phyloP scores from a whole-genome alignment of 2,888 invertebrate species.

The Acanthosepion lycidas region DNA sequence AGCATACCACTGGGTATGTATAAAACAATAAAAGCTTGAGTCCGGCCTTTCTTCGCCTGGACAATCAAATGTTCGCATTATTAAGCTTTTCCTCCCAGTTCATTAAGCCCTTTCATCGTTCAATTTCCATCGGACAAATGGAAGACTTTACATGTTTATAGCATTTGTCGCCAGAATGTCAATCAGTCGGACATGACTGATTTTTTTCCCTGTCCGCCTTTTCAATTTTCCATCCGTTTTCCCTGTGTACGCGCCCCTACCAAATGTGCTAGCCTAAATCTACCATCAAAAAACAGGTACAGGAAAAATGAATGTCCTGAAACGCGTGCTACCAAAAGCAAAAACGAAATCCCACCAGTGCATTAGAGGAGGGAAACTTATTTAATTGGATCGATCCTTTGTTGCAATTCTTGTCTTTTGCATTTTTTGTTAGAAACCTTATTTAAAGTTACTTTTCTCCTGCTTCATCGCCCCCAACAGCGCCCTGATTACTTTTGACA shows the following conservation, averaged over 20 bases:
- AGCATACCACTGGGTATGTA: not conserved
- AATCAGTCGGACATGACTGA: no score
- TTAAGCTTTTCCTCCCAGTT: not conserved
- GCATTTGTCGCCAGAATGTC: not conserved
- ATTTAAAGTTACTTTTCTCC: no score
- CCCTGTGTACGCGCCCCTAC: not conserved
- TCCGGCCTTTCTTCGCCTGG: not conserved
- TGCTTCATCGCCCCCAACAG: no score
- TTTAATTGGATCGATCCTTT: not conserved
- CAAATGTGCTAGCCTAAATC: not conserved
- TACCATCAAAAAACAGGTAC: not conserved
- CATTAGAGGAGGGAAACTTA: not conserved
- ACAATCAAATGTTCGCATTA: constrained; percentile 15
- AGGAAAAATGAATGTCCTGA: not conserved
- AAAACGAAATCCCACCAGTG: not conserved
- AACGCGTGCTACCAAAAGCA: not conserved
- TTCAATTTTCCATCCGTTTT: not conserved
- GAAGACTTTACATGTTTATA: not conserved
- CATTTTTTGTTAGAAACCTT: not conserved
- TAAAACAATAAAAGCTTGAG: not conserved
- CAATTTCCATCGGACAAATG: not conserved
- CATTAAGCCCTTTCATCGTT: not conserved
- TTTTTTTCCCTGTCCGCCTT: not conserved
- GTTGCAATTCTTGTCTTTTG: not conserved
- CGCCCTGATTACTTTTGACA: no score